Base-by-base conservation (phyloP, 2,113 vertebrate genomes). In the Halcyon senegalensis region DNA sequence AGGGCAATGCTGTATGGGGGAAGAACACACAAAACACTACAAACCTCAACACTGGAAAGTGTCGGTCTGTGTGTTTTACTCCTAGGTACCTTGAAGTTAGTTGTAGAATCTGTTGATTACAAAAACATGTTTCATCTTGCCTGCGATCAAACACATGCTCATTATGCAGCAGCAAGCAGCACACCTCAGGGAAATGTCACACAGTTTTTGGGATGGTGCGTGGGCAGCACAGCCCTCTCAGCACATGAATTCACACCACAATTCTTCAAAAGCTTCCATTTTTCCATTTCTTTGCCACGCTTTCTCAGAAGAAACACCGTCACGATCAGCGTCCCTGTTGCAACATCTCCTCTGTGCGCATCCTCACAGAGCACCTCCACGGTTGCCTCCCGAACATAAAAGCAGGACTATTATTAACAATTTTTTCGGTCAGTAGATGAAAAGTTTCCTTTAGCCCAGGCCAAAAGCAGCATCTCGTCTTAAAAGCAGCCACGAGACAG, bases 101-200 rank as follows among this genome's bases (percentile, higher is more conserved):
- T 76, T 62, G n/a, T 69, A 31, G 66, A 82, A 39, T 37, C 50
- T 58, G 30, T 24, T 55, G 43, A 78, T 78, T 84, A 88, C 51
- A 75, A 90, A 91, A 85, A 17, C 5, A 17, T 20, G 13, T 51
- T 93, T 74, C 50, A 94, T 87, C 94, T 84, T 93, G 69, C 23
- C 66, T 64, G 33, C 11, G 44, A 89, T 55, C 63, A 90, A 83
- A 87, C 53, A 87, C 48, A 64, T 30, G 46, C 14, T 53, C 37
- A 1, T 50, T 23, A 83, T 31, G 35, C 51, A 58, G 82, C 50
- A 80, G 59, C 75, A 88, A 80, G 75, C 67, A 74, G 33, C 4
- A 1, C 44, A 90, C 93, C 85, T 90, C 83, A 56, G 79, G 35
- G 64, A 94, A 96, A 93, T 28, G 37, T 81, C 90, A 86, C 33